These are phyloP conservation scores for Nesometra sesokonis DNA, from an alignment of 35 echinoderm and acorn worm species.

Conservation along the genomic window DNA sequence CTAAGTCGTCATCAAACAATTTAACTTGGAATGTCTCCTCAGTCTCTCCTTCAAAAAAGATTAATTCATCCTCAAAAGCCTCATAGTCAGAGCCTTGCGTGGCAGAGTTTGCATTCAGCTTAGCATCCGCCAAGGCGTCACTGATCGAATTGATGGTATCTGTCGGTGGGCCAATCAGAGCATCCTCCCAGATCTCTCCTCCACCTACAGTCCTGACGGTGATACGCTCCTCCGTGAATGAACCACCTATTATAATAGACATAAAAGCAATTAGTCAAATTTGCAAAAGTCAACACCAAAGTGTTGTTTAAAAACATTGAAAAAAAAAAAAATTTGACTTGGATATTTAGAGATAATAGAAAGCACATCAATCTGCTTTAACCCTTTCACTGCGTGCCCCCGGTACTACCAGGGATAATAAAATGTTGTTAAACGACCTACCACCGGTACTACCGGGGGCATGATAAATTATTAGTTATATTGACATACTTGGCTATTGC, in stretches of 20 bases:
- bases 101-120: conserved; percentile 24
- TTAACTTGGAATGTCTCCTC: conserved; percentile 24
- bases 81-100: conserved; percentile 52
- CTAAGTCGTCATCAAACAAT: conserved; percentile 34
- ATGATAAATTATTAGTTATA: too few species aligned
- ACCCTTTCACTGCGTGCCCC: too few species aligned
- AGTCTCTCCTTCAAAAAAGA: conserved; percentile 66
- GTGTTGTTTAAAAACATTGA: too few species aligned
- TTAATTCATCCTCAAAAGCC: conserved; percentile 42
- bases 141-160: conserved; percentile 59
- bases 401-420: too few species aligned
- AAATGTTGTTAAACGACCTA: too few species aligned
- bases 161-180: conserved; percentile 18
- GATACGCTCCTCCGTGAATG: conserved; percentile 37
- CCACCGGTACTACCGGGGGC: too few species aligned
- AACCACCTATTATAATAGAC: conserved; percentile 30
- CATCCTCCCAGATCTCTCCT: conserved; percentile 68
- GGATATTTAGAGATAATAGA: too few species aligned
- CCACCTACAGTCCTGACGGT: conserved; percentile 75
- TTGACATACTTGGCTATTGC: too few species aligned
- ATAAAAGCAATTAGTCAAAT: too few species aligned
- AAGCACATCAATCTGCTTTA: too few species aligned
- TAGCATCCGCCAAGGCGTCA: conserved; percentile 37
- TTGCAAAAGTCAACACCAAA: too few species aligned
- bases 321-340: too few species aligned